These are phyloP conservation scores for Oxyruncus cristatus DNA, from an alignment of 2,113 vertebrate species.

Conservation along the genomic window DNA sequence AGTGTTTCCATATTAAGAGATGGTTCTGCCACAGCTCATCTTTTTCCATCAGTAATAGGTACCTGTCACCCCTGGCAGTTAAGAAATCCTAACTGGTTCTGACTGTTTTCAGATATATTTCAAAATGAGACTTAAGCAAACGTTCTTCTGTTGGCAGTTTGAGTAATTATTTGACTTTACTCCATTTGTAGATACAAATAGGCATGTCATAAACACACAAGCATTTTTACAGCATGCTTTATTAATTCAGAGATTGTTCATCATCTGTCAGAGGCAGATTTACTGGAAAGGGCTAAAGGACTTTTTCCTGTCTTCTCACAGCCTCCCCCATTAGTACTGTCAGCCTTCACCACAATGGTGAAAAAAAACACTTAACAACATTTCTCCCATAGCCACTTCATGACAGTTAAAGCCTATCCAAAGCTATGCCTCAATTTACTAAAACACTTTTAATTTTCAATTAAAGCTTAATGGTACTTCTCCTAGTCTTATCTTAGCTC, in stretches of 20 bases:
- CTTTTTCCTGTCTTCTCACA: background rate
- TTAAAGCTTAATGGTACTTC: background rate
- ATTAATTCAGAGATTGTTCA: background rate
- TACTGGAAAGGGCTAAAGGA: background rate
- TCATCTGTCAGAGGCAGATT: background rate
- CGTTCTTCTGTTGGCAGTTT: background rate
- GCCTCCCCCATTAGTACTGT: background rate
- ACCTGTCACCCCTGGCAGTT: background rate
- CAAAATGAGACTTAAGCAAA: background rate
- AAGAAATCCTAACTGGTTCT: background rate
- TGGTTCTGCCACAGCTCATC: background rate
- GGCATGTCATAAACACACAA: background rate
- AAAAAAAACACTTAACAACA: background rate
- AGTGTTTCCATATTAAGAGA: slow-evolving; percentile 1
- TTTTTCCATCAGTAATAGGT: slow-evolving; percentile 16
- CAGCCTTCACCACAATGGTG: background rate
- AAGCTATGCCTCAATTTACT: background rate
- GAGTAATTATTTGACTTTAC: background rate
- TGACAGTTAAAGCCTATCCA: background rate
- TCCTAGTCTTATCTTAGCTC: background rate
- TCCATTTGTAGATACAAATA: background rate
- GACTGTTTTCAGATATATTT: background rate
- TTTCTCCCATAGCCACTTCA: background rate
- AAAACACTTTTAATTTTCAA: background rate
- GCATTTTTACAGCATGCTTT: background rate